Evolutionary conservation across 2,113 vertebrate genomes (phyloP), one percentile per base, ranked within the genome.

Genomic region (Antechinus flavipes): DNA sequence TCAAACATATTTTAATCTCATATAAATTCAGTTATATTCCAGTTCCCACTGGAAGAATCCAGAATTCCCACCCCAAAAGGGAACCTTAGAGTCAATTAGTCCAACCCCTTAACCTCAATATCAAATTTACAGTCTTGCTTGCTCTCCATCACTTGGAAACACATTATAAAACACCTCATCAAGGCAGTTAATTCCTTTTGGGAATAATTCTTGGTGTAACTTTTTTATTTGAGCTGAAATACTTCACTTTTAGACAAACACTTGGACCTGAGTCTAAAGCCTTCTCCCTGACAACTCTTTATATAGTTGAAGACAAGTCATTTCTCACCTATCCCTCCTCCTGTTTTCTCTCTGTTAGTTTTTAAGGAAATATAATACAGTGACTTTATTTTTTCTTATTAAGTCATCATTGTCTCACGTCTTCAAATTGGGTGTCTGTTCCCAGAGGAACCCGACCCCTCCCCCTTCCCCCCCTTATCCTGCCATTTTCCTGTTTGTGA

Each of bases 401-500:
- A 0, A 54, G 54, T 93, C 46, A 61, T 91, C 68, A 89, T 46
- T 54, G 2, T 61, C 54, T 42, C 90, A 49, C 3, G 8, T 84
- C 92, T 92, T 89, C 49, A 91, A 90, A 90, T 89, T 89, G 42
- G 52, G 54, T 56, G 9, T 54, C 61, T 76, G 35, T 19, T 76
- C 61, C 61, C 50, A 89, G 96, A 95, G 68, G 27, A 93, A 25
- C n/a, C 8, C 54, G 46, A 76, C 89, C 93, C 54, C 89, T 24
- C 8, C 10, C 84, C 54, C 89, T 24, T 5, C 10, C 84, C 26
- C 25, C 25, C 25, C 8, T 10, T 19, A 42, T 3, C 16, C 14
- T 50, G 52, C 58, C 3, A 7, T 61, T 89, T 52, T 94, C 95
- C 92, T 94, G 91, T 95, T 96, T 91, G 91, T 93, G 93, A 93